Percentiles rank a stretch among this genome's conserved stretches.
Conservation (phyloP, 2,797 vertebrate species). For the Falco berigora region DNA sequence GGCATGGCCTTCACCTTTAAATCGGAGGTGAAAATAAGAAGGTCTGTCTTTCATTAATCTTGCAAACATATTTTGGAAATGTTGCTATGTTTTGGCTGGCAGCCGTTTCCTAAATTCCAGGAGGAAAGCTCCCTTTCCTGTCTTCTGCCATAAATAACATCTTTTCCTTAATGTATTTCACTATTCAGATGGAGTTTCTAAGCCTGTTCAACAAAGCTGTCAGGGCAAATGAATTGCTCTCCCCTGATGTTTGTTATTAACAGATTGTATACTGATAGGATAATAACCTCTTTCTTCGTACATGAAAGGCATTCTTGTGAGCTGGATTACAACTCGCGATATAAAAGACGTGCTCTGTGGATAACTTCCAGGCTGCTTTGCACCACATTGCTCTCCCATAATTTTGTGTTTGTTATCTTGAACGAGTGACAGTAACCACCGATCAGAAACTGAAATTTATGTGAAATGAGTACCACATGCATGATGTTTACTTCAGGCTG, state of each 20-base stretch:
- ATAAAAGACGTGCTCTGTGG: conserved; percentile 64
- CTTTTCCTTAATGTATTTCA: conserved; percentile 47
- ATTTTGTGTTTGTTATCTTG: conserved; percentile 72
- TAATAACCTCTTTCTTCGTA: conserved; percentile 63
- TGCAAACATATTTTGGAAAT: conserved; percentile 14
- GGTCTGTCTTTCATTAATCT: conserved; percentile 40
- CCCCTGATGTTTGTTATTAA: conserved; percentile 74
- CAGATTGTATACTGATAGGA: conserved; percentile 69
- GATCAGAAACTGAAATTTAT: conserved; percentile 69
- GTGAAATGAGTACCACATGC: conserved; percentile 73
- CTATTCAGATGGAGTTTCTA: conserved; percentile 55
- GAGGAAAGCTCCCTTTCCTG: conserved; percentile 49
- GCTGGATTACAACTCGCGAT: conserved; percentile 72
- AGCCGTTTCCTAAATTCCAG: conserved; percentile 30
- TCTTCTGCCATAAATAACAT: conserved; percentile 55
- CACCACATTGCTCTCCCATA: conserved; percentile 57
- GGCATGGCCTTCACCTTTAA: neutral
- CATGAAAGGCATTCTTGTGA: conserved; percentile 75
- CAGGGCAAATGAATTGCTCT: conserved; percentile 68
- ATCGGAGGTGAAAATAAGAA: neutral
- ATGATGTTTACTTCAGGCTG: conserved; percentile 64
- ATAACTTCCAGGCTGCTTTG: conserved; percentile 70
- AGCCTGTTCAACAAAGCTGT: conserved; percentile 63
- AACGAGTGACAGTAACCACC: conserved; percentile 67
- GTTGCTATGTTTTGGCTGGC: conserved; percentile 46